Evolutionary conservation across 2,888 invertebrate species (phyloP).

Genomic region (Cheilosia vulpina): DNA sequence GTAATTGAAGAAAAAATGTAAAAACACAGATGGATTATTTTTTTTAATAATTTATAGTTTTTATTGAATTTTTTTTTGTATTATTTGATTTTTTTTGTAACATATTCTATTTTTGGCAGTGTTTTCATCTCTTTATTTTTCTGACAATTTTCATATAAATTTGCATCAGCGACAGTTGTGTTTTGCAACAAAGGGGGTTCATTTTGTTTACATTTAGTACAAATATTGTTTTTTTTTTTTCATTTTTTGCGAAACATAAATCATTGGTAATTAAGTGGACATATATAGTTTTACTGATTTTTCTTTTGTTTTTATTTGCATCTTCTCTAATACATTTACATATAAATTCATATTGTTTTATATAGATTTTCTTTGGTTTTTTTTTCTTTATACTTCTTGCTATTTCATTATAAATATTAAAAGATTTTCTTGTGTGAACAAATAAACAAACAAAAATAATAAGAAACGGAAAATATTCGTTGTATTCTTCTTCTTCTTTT

Average conservation of each 20-base stretch:
- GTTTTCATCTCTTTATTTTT: constrained; percentile 68
- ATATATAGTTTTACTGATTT: constrained; percentile 42
- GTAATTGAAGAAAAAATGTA: not conserved
- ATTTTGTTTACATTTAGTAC: constrained; percentile 46
- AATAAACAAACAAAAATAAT: constrained; percentile 61
- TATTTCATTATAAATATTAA: constrained; percentile 63
- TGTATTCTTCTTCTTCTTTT: constrained; percentile 43
- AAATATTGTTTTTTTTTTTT: constrained; percentile 18
- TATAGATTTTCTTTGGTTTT: constrained; percentile 60
- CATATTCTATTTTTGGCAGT: constrained; percentile 75
- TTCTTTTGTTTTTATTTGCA: constrained; percentile 14
- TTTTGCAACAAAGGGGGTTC: constrained; percentile 50
- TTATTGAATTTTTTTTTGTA: constrained; percentile 61
- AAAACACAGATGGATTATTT: constrained; percentile 17
- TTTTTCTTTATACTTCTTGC: constrained; percentile 40
- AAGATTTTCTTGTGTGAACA: constrained; percentile 46
- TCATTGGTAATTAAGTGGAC: constrained; percentile 65
- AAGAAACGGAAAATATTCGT: constrained; percentile 70
- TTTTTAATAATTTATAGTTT: constrained; percentile 68
- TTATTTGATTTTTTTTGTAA: constrained; percentile 66
- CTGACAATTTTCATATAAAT: constrained; percentile 55
- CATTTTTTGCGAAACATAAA: constrained; percentile 61
- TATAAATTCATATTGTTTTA: constrained; percentile 57
- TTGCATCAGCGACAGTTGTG: constrained; percentile 68
- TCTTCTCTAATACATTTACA: constrained; percentile 61